Conservation (phyloP, 2,113 vertebrate genomes). For the Pampusana beccarii region DNA sequence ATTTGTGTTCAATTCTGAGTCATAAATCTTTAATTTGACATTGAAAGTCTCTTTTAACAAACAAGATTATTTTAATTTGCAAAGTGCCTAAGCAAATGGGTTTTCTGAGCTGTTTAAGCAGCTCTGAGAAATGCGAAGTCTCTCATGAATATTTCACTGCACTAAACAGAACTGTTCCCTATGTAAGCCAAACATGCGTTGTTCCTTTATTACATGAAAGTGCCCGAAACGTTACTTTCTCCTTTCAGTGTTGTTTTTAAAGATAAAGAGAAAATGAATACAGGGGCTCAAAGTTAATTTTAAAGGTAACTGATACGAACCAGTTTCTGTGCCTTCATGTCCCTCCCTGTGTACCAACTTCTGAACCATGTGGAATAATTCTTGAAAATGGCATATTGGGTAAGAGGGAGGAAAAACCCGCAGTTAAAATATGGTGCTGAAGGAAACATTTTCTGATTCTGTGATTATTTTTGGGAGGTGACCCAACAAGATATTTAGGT, state of each 20-base stretch:
- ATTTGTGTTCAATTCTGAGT: not conserved
- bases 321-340: not conserved
- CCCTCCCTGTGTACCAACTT: not conserved
- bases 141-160: not conserved
- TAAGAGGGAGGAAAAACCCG: not conserved
- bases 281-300: not conserved
- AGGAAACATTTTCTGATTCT: not conserved
- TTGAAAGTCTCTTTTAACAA: not conserved
- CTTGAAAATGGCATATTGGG: not conserved
- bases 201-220: not conserved
- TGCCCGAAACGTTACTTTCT: not conserved
- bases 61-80: not conserved
- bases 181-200: fast-evolving
- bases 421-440: not conserved
- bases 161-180: not conserved
- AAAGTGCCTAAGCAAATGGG: not conserved
- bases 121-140: not conserved
- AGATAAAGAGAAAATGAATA: not conserved
- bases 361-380: not conserved
- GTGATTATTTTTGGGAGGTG: too few relatives aligned
- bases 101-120: not conserved
- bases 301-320: not conserved
- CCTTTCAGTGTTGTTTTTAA: not conserved
- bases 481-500: not conserved
- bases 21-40: not conserved